Conservation (phyloP, 1,140 invertebrate genomes). For the Prorops nasuta region DNA sequence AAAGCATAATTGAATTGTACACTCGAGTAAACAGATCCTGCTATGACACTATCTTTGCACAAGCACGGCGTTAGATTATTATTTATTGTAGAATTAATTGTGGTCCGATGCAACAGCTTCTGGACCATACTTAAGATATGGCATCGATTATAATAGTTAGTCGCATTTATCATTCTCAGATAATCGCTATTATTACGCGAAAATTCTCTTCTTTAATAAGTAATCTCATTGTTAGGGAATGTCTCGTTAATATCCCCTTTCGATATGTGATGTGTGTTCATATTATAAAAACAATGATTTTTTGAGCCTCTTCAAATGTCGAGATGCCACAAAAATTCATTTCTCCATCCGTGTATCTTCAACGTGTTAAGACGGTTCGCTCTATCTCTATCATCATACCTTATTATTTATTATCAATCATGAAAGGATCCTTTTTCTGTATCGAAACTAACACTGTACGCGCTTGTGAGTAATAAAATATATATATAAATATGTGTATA, state of each 20-base stretch:
- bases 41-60: too few relatives aligned
- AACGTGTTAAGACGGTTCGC: too few relatives aligned
- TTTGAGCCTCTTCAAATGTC: too few relatives aligned
- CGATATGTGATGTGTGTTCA: conserved; percentile 41
- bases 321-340: too few relatives aligned
- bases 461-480: conserved; percentile 37
- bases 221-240: conserved; percentile 12
- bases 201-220: conserved; percentile 7
- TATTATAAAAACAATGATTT: conserved; percentile 22
- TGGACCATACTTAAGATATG: too few relatives aligned
- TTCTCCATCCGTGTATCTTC: too few relatives aligned
- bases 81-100: conserved; percentile 43
- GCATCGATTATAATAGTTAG: conserved; percentile 5
- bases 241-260: conserved; percentile 20
- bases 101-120: background rate
- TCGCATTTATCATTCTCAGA: conserved; percentile 8
- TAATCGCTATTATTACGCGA: conserved; percentile 15
- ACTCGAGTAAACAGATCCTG: too few relatives aligned
- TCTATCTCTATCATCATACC: too few relatives aligned
- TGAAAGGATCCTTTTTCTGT: conserved; percentile 28
- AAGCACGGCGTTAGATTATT: too few relatives aligned
- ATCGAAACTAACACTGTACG: conserved; percentile 34
- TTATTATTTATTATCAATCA: conserved; percentile 43
- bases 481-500: conserved; percentile 31
- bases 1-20: too few relatives aligned